phyloP scores from a whole-genome alignment of 2,888 invertebrate species.

The Tribolium freemani region DNA sequence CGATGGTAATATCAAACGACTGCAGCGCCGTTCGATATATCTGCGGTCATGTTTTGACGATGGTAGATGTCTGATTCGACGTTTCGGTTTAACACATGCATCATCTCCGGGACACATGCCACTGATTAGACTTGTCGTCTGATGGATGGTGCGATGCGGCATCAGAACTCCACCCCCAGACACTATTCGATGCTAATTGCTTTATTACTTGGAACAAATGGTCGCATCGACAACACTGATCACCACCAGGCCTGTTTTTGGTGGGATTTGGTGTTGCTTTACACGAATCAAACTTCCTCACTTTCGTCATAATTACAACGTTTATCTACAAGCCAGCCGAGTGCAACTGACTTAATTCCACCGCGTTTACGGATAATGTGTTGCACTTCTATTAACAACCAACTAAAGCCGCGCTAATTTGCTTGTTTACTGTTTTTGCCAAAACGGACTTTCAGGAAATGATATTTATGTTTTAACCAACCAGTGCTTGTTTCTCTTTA shows the following conservation, averaged over 20 bases:
- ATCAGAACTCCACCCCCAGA: conserved; percentile 18
- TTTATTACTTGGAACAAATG: conserved; percentile 50
- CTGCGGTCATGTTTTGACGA: conserved; percentile 17
- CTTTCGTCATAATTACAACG: conserved; percentile 5
- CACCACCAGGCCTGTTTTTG: conserved; percentile 11
- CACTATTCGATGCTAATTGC: conserved; percentile 48
- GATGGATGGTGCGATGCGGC: conserved; percentile 41
- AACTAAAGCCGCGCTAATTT: neutral
- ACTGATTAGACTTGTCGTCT: conserved; percentile 46
- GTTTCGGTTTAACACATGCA: conserved; percentile 41
- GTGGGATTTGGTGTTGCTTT: conserved; percentile 28
- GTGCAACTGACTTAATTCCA: neutral
- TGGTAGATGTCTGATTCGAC: conserved; percentile 37
- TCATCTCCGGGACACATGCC: conserved; percentile 46
- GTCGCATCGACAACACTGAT: conserved; percentile 21
- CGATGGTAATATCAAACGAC: conserved; percentile 1
- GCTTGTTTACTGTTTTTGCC: neutral
- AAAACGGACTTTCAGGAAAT: neutral
- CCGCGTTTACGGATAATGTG: neutral
- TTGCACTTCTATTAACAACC: neutral
- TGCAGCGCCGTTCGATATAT: conserved; percentile 1
- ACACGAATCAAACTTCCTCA: conserved; percentile 17
- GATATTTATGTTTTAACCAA: neutral
- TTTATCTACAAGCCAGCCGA: neutral
- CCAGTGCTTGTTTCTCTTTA: neutral